Percentiles rank a stretch among this genome's conserved stretches.
phyloP scores from a whole-genome alignment of 2,888 invertebrate genomes.

The Drosophila macrospina region DNA sequence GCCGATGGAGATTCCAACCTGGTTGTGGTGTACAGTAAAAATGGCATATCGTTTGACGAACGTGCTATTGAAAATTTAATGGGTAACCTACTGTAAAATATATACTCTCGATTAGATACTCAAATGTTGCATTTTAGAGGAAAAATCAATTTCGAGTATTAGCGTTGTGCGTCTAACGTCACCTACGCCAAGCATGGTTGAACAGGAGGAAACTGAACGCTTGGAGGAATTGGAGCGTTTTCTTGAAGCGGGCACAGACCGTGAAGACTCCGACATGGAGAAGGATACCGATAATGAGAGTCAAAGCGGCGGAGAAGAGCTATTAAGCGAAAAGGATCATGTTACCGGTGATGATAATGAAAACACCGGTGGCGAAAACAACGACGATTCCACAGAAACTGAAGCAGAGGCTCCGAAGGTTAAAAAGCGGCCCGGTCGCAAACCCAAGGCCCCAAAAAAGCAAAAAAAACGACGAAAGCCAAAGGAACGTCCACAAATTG shows the following conservation, averaged over 20 bases:
- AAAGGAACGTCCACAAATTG: conserved; percentile 86
- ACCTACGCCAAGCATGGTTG: conserved; percentile 85
- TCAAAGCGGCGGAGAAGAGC: conserved; percentile 54
- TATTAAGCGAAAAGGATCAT: conserved; percentile 61
- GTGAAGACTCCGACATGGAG: conserved; percentile 86
- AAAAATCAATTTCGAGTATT: conserved; percentile 87
- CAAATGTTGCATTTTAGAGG: conserved; percentile 70
- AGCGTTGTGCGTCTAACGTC: conserved; percentile 88
- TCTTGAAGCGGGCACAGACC: conserved; percentile 53
- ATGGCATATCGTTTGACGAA: conserved; percentile 94
- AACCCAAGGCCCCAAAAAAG: conserved; percentile 65
- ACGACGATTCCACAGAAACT: conserved; percentile 64
- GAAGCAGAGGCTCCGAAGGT: conserved; percentile 87
- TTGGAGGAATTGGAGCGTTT: conserved; percentile 65
- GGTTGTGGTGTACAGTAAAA: conserved; percentile 94
- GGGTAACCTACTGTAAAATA: conserved; percentile 87
- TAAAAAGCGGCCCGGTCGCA: conserved; percentile 69
- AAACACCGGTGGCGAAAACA: conserved; percentile 62
- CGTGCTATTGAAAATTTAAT: conserved; percentile 92
- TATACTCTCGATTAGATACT: neutral
- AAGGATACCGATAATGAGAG: conserved; percentile 85
- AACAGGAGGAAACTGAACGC: conserved; percentile 81
- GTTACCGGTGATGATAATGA: conserved; percentile 65
- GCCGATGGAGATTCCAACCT: conserved; percentile 85
- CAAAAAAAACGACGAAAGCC: conserved; percentile 61